Conservation (phyloP, 2,888 invertebrate genomes). For the Helicoverpa assulta region DNA sequence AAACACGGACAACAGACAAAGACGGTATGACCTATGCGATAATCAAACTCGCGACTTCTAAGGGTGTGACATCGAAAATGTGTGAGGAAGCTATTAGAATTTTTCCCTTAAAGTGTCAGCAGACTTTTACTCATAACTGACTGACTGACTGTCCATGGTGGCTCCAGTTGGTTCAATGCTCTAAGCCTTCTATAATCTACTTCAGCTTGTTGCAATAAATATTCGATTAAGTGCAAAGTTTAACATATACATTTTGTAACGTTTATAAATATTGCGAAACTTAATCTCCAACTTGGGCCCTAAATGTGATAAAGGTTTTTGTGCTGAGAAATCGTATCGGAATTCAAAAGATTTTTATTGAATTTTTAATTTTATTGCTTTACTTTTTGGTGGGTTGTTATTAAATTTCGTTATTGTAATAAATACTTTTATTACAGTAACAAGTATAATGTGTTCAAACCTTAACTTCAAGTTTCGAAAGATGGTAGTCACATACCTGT, state of each 20-base stretch:
- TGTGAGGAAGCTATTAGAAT: too few species aligned
- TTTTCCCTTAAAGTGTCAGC: too few species aligned
- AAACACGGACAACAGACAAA: too few species aligned
- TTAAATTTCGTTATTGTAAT: neutral
- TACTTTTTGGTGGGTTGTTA: neutral
- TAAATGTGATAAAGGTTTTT: neutral
- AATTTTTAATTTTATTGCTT: neutral
- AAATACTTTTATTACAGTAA: too few species aligned
- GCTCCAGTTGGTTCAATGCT: too few species aligned
- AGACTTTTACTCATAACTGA: too few species aligned
- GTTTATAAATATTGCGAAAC: conserved; percentile 16
- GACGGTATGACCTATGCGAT: too few species aligned
- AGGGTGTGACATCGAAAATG: too few species aligned
- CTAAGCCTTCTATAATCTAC: conserved; percentile 13
- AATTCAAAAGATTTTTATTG: neutral
- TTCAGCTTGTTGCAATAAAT: conserved; percentile 45
- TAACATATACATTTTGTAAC: conserved; percentile 30
- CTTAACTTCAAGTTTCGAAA: neutral
- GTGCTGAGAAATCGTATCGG: neutral
- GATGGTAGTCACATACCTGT: conserved; percentile 34
- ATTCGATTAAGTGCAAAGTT: conserved; percentile 46
- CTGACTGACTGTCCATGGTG: too few species aligned
- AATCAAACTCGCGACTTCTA: too few species aligned
- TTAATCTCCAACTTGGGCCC: conserved; percentile 1
- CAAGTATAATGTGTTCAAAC: neutral